Evolutionary conservation across 2,888 invertebrate genomes (phyloP), one percentile per base, ranked within the genome.

Genomic region (Tetranychus truncatus): DNA sequence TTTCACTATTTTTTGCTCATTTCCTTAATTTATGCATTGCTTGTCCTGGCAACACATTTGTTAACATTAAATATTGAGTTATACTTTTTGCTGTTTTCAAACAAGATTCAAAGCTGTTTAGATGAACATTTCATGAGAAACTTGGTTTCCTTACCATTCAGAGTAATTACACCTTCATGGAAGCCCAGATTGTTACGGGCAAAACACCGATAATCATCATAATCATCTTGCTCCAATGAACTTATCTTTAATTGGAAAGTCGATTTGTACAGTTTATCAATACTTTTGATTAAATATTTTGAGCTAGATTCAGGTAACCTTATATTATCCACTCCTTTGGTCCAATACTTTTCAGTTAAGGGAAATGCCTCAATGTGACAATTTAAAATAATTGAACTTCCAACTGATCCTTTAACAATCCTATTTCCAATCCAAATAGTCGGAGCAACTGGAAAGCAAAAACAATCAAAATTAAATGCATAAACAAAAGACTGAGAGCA

Each of bases 301-400:
- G 20, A 20, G 55, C 55, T 55, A 55, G 55, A 55, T 55, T 77
- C 77, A 45, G 92, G 92, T 6, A 94, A 82, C 15, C 55, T 55
- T 55, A 55, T 55, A 77, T 89, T 88, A 0, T 89, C 85, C 74
- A 92, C 92, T 79, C 85, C 84, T 82, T 93, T 93, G 8, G 91
- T 85, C 95, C 95, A 95, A 1, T 88, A 87, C 78, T 95, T 91
- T 1, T 91, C 91, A 0, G 95, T 94, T 3, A 91, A 91, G 0
- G 95, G 95, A 83, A 92, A 94, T 0, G 94, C 94, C 81, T 92
- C 92, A 20, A 94, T 90, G 82, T 93, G 93, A 81, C 95, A 95
- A 81, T 95, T 94, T 78, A 95, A 83, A 80, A 94, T 92, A 89
- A 93, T 92, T n/a, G 20, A 9, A 18, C 15, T 9, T 18, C 69